These are phyloP conservation scores for Scaptodrosophila lebanonensis DNA, from an alignment of 1,140 invertebrate genomes.

Conservation along the genomic window DNA sequence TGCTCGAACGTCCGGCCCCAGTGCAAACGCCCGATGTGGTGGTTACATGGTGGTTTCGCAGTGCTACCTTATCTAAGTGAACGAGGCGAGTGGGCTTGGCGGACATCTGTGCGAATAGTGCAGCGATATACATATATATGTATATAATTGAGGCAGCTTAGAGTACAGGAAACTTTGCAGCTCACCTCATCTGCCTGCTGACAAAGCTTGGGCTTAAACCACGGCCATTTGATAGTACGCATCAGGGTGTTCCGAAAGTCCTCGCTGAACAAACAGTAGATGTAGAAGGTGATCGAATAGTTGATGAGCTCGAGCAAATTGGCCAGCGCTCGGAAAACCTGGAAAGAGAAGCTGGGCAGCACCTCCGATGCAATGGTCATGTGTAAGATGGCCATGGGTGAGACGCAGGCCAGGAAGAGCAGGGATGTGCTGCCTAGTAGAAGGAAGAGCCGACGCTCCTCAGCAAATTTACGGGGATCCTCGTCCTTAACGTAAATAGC, in stretches of 20 bases:
- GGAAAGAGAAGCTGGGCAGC: conserved; percentile 81
- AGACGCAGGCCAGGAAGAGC: conserved; percentile 85
- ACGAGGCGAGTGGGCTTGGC: conserved; percentile 42
- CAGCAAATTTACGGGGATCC: conserved; percentile 83
- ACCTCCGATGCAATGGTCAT: conserved; percentile 83
- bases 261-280: conserved; percentile 87
- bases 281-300: conserved; percentile 88
- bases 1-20: conserved; percentile 61
- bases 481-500: conserved; percentile 77
- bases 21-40: conserved; percentile 62
- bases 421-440: conserved; percentile 85
- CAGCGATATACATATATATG: neutral
- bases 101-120: conserved; percentile 13
- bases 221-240: conserved; percentile 82
- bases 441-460: conserved; percentile 84
- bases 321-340: conserved; percentile 85
- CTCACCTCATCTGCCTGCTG: conserved; percentile 70
- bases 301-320: conserved; percentile 86
- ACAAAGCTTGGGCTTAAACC: conserved; percentile 65
- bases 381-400: conserved; percentile 86
- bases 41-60: conserved; percentile 63
- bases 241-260: conserved; percentile 85
- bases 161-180: too few species aligned
- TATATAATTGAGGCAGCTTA: too few species aligned
- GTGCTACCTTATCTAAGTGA: conserved; percentile 57